Base-by-base conservation (phyloP, 2,888 invertebrate genomes). In the Hypercompe scribonia region DNA sequence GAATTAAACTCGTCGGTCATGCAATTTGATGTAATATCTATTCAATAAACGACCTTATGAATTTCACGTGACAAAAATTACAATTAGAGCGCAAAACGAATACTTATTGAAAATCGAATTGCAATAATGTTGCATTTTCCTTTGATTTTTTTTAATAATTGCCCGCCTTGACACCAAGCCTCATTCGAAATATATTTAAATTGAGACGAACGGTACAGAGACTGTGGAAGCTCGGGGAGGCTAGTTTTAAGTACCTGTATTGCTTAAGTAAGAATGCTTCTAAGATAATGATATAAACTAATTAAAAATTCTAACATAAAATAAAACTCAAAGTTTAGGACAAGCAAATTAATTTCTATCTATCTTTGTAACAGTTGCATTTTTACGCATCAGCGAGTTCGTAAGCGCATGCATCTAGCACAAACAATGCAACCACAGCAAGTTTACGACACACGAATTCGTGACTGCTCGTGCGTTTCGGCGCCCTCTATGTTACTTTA, bases 401-500 rank as follows among this genome's bases (percentile, higher is more conserved):
- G 81, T 83, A 86, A 86, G 85, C 83, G 82, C 82, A 86, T 88
- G 86, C 84, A 89, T 86, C 84, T 84, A 81, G 86, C 79, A 73
- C 86, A 84, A 31, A 63, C 80, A 80, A 82, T 80, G 87, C 83
- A 87, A 84, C 81, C 78, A 82, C 87, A 84, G 83, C 81, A 79
- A 73, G 82, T 87, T 87, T 87, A 77, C 83, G 75, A 81, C 86
- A 87, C 79, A 77, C 72, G 78, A 83, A 79, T 81, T 78, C 76
- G 81, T 86, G 81, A 42, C 68, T 81, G 87, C 78, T 86, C 87
- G 86, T 82, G 87, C 87, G 84, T 80, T 77, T 78, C 84, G 58
- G 42, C 65, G 67, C 79, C 58, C 54, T 61, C 72, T 70, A 83
- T 87, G 82, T 85, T 78, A 78, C 28, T 58, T 28, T 58, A 58